Base-by-base conservation (phyloP, 2,113 vertebrate genomes). In the Terrapene triunguis region DNA sequence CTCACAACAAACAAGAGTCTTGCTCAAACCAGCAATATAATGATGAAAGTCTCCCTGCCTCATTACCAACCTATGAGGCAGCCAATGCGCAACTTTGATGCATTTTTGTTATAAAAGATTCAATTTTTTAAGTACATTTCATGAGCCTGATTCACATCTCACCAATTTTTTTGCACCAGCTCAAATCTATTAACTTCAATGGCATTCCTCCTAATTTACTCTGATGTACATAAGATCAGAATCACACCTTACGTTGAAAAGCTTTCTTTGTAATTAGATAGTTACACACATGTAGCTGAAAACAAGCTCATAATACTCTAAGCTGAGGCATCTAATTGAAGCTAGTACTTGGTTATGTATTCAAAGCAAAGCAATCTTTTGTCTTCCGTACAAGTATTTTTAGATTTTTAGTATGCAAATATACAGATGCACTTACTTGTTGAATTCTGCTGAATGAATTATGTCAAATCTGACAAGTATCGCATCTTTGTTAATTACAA, bases 211-310 rank as follows among this genome's bases (percentile, higher is more conserved):
- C 80, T 89, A 69, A 82, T 44, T 74, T 83, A 84, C 21, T 47
- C 62, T 53, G 17, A 7, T 80, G 38, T 93, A 74, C 92, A 24
- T 42, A 55, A 78, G 51, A 42, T 57, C 25, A 82, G 82, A 95
- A 94, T 79, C 48, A 91, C 65, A 35, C 62, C 91, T 84, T 97
- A 94, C 97, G 53, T 97, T 95, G 97, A 97, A 97, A 93, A 91
- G 89, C 78, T 78, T 97, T 50, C 95, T 96, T 96, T 98, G 96
- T 97, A 98, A 98, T 98, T 98, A 98, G 59, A 86, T 88, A 97
- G 96, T 98, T 98, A 97, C 97, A 97, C 90, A 95, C 76, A 94
- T 53, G 91, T 84, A 97, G 92, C 89, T 98, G 92, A 97, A 98
- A 98, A 48, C 97, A 97, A 97, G 89, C 97, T 96, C 97, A 96